Base-by-base conservation (phyloP, 2,888 invertebrate genomes). In the Scotopteryx bipunctaria region DNA sequence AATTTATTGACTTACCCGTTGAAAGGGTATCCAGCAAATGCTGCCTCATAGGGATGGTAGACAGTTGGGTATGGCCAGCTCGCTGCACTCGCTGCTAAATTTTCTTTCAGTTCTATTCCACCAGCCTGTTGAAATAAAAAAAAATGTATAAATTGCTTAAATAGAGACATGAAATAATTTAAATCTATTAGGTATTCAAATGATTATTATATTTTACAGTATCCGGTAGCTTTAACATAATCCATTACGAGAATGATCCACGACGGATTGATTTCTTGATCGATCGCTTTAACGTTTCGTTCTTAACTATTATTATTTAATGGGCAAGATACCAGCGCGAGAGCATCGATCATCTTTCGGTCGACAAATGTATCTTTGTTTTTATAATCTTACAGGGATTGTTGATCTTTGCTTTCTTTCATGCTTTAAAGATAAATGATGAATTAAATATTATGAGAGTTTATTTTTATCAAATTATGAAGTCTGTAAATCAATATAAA, bases 41-140 rank as follows among this genome's bases (percentile, higher is more conserved):
- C 96, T 55, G 97, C 95, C 76, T 98, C 98, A 87, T 98, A 98
- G 42, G 97, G 97, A 86, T 98, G 97, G 87, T 97, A 97, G 62
- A 97, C 96, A 32, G 96, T 94, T 48, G 97, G 95, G 86, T 97
- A 97, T 64, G 96, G 96, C 97, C 97, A 97, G 52, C 95, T 94
- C 52, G 96, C 95, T 48, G 94, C 95, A 62, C 95, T 94, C 23
- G 94, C 94, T 41, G 96, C 95, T 61, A 97, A 89, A 81, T 96
- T 97, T 85, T 97, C 97, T 86, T 97, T 97, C 72, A 97, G 91
- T 81, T 97, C 97, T 68, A 97, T 92, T 42, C 96, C 96, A 38
- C 94, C 94, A 71, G 95, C 95, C 96, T 96, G 92, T 50, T 84
- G 84, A 66, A 58, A 57, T 50, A 60, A 54, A 8, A 37, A 40